Conservation (phyloP, 2,888 invertebrate species). For the Coleophora deauratella region DNA sequence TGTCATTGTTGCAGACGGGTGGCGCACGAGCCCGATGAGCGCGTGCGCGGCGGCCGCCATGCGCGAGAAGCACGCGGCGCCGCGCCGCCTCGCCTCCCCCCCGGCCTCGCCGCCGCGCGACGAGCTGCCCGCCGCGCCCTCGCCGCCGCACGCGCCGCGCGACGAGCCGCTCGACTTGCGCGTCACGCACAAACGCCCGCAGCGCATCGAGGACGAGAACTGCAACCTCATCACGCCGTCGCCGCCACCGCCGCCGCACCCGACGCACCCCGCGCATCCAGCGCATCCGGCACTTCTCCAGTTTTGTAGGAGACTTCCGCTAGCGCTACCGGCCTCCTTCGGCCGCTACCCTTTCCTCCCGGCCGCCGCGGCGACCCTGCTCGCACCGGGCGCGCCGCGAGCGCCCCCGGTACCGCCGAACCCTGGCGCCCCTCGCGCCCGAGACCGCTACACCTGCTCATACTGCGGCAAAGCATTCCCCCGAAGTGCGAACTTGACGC, state of each 20-base stretch:
- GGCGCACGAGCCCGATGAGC: conserved; percentile 79
- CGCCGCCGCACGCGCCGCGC: conserved; percentile 41
- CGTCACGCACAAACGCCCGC: conserved; percentile 86
- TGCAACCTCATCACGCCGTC: conserved; percentile 83
- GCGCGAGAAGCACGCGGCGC: conserved; percentile 94
- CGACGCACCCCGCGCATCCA: conserved; percentile 77
- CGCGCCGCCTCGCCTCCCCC: conserved; percentile 84
- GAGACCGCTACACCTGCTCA: conserved; percentile 96
- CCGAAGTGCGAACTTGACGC: conserved; percentile 95
- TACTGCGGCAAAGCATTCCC: conserved; percentile 99
- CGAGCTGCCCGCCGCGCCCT: conserved; percentile 60
- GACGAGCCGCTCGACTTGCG: conserved; percentile 92
- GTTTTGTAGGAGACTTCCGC: conserved; percentile 60
- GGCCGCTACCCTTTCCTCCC: conserved; percentile 67
- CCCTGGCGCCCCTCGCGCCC: conserved; percentile 76
- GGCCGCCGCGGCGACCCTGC: conserved; percentile 60
- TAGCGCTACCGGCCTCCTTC: conserved; percentile 63
- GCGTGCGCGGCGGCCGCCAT: conserved; percentile 81
- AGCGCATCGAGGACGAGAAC: conserved; percentile 86
- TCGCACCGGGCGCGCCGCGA: conserved; percentile 55
- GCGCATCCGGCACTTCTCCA: conserved; percentile 63
- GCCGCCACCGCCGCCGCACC: conserved; percentile 67
- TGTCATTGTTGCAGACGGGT: conserved; percentile 58
- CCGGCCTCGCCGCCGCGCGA: conserved; percentile 57
- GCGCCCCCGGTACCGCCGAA: conserved; percentile 56